phyloP scores from a whole-genome alignment of 1,140 invertebrate species.

The Pteromalus puparum region DNA sequence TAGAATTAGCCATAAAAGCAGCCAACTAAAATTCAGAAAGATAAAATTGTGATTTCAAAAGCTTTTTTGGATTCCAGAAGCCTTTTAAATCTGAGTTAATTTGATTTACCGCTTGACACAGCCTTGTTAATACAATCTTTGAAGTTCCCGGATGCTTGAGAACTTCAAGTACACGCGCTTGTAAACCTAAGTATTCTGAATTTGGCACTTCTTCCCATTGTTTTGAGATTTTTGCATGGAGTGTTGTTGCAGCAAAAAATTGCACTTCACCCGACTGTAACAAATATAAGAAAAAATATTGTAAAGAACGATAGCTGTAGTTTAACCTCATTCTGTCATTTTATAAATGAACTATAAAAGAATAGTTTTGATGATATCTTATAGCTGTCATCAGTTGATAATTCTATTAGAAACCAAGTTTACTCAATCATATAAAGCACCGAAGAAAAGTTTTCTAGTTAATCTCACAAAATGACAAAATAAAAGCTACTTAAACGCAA shows the following conservation, averaged over 20 bases:
- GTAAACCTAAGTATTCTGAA: constrained; percentile 84
- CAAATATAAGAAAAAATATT: constrained; percentile 26
- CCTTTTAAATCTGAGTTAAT: neutral
- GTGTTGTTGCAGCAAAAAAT: constrained; percentile 93
- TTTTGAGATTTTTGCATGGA: constrained; percentile 91
- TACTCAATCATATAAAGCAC: no score
- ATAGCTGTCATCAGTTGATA: no score
- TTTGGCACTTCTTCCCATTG: constrained; percentile 90
- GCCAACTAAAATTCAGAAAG: constrained; percentile 64
- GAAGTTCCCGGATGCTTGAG: constrained; percentile 85
- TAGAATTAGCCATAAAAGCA: constrained; percentile 63
- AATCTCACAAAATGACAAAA: no score
- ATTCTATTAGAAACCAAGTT: no score
- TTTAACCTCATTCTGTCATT: neutral
- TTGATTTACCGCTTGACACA: constrained; percentile 87
- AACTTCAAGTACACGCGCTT: constrained; percentile 84
- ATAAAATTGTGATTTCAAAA: constrained; percentile 20
- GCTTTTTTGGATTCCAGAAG: neutral
- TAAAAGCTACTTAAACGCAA: no score
- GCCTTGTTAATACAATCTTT: constrained; percentile 88
- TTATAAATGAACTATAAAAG: no score
- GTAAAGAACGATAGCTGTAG: neutral
- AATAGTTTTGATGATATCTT: neutral
- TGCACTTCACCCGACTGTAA: constrained; percentile 89
- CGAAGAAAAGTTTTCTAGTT: no score